phyloP scores from a whole-genome alignment of 2,113 vertebrate genomes.

The Erythrolamprus reginae region DNA sequence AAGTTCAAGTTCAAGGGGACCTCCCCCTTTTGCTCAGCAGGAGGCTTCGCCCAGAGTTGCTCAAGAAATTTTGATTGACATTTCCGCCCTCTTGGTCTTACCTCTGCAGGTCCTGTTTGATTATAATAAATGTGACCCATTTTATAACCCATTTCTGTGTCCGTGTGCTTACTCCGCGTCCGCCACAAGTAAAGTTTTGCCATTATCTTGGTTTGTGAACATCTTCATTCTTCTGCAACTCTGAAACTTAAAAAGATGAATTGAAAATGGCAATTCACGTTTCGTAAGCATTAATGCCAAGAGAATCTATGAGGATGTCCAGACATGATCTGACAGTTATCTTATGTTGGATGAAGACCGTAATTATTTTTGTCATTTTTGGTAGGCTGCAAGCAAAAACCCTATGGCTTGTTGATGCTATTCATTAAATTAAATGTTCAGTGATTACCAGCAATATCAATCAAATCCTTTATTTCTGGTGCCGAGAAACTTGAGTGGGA shows the following conservation, averaged over 20 bases:
- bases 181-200: not conserved
- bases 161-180: too few relatives aligned
- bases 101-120: too few relatives aligned
- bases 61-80: too few relatives aligned
- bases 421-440: slow-evolving; percentile 7
- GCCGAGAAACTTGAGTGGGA: not conserved
- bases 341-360: not conserved
- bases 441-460: not conserved
- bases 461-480: slow-evolving; percentile 6
- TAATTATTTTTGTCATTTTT: not conserved
- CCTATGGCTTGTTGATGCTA: not conserved
- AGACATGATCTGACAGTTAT: not conserved
- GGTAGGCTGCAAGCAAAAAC: not conserved
- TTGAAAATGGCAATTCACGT: not conserved
- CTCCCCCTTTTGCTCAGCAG: too few relatives aligned
- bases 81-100: too few relatives aligned
- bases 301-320: not conserved
- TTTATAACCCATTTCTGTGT: too few relatives aligned
- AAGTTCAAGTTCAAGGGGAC: too few relatives aligned
- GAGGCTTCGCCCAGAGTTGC: too few relatives aligned
- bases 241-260: not conserved
- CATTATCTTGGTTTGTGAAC: not conserved
- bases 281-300: not conserved
- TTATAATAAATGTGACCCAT: too few relatives aligned
- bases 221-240: not conserved